Conservation (phyloP, 2,888 invertebrate genomes). For the Agrotis ipsilon region DNA sequence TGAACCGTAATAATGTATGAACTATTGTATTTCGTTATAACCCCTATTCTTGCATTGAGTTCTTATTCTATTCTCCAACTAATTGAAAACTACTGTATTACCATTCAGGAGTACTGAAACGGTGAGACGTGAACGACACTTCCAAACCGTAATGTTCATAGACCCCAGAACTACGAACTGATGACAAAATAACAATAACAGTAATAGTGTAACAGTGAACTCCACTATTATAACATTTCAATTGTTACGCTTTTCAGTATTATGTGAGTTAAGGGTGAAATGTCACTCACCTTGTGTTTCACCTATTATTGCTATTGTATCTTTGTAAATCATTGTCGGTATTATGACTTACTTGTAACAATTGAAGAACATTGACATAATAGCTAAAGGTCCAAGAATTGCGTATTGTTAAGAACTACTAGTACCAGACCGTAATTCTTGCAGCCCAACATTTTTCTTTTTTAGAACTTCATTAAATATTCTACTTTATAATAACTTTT, state of each 20-base stretch:
- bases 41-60: constrained; percentile 38
- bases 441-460: neutral
- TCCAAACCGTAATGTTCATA: constrained; percentile 35
- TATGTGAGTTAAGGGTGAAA: constrained; percentile 46
- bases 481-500: neutral
- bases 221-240: constrained; percentile 49
- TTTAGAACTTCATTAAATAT: neutral
- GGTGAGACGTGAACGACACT: constrained; percentile 43
- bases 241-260: constrained; percentile 55
- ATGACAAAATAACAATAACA: constrained; percentile 50
- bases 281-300: constrained; percentile 48
- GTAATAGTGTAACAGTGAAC: constrained; percentile 30
- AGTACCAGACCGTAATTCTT: neutral
- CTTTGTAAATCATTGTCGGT: constrained; percentile 28
- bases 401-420: neutral
- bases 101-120: constrained; percentile 20
- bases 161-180: constrained; percentile 25
- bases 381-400: constrained; percentile 9
- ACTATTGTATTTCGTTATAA: constrained; percentile 20
- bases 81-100: constrained; percentile 32
- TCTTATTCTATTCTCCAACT: constrained; percentile 33
- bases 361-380: constrained; percentile 12
- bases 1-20: constrained; percentile 37
- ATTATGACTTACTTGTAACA: constrained; percentile 34
- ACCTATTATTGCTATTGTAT: constrained; percentile 30